Percentiles rank a stretch among this genome's conserved stretches.
phyloP scores from a whole-genome alignment of 2,888 invertebrate species.

The Alentia gelatinosa region DNA sequence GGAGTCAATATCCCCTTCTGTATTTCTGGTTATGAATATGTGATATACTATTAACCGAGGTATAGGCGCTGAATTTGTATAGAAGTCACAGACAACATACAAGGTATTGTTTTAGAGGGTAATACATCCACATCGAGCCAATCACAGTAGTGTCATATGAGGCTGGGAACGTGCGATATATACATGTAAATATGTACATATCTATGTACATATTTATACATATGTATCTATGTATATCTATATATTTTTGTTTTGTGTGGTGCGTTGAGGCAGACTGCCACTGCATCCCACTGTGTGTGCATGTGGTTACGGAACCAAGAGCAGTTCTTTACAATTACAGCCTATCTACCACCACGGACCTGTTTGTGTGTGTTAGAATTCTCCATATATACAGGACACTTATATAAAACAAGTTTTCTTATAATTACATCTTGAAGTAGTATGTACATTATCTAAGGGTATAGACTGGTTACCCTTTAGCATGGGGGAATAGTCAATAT shows the following conservation, averaged over 20 bases:
- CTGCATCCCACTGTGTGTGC: not conserved
- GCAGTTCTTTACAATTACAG: not conserved
- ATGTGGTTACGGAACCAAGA: not conserved
- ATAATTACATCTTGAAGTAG: slow-evolving; percentile 17
- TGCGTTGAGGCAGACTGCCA: not conserved
- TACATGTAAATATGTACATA: too few relatives aligned
- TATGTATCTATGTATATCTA: too few relatives aligned
- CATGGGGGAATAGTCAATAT: too few relatives aligned
- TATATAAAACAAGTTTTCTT: not conserved
- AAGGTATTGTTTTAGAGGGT: not conserved
- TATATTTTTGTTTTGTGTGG: not conserved
- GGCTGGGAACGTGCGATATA: not conserved
- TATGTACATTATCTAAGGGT: not conserved
- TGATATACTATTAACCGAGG: not conserved
- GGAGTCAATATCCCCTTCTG: too few relatives aligned
- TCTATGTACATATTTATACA: too few relatives aligned
- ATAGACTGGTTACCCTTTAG: not conserved
- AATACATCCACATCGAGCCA: not conserved
- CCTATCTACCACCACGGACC: not conserved
- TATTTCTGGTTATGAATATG: not conserved
- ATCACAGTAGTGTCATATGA: not conserved
- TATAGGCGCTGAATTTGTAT: not conserved
- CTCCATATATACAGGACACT: slow-evolving; percentile 15
- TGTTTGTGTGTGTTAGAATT: not conserved
- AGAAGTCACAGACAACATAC: not conserved